Evolutionary conservation across 2,113 vertebrate species (phyloP), one percentile per base, ranked within the genome.

Genomic region (Gnathonemus longibarbis): DNA sequence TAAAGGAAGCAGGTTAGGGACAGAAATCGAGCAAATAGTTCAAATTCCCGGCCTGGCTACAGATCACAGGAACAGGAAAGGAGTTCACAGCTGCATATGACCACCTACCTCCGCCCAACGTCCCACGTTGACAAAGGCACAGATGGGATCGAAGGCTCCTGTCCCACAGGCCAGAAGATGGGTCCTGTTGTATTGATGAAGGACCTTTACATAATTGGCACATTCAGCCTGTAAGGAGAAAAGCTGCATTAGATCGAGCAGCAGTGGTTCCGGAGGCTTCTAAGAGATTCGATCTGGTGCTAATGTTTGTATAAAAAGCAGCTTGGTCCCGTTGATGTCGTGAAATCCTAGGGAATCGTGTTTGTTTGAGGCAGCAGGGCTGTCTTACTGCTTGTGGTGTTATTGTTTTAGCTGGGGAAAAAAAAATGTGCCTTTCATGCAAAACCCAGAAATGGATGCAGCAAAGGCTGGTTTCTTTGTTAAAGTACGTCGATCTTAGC

Each of bases 81-180:
- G 17, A 6, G 10, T 5, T 11, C 27, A 42, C 5, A 19, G 2
- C 77, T 17, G 5, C 35, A 3, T 21, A 19, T 21, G 17, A 24
- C 88, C 66, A 94, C 96, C 95, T 96, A 97, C 97, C 96, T 96
- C 95, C 87, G 95, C 91, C 84, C 94, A 86, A 86, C 96, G 95
- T 50, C 97, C 97, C 80, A 97, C 96, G 94, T 94, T 95, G 92
- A 99, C 62, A 88, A 97, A 96, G 53, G 94, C 91, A 88, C 98
- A 99, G 10, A 96, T 13, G 0, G 98, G 98, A 92, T 98, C 97
- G 88, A 99, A 99, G 6, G 98, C 97, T 90, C 98, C 98, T 4
- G 98, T 99, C 46, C 98, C 98, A 91, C 98, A 99, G 1, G 94
- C 95, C 91, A 99, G 93, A 62, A 99, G 95, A 87, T 99, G 98